Base-by-base conservation (phyloP, 2,888 invertebrate species). In the Philereme transversata region DNA sequence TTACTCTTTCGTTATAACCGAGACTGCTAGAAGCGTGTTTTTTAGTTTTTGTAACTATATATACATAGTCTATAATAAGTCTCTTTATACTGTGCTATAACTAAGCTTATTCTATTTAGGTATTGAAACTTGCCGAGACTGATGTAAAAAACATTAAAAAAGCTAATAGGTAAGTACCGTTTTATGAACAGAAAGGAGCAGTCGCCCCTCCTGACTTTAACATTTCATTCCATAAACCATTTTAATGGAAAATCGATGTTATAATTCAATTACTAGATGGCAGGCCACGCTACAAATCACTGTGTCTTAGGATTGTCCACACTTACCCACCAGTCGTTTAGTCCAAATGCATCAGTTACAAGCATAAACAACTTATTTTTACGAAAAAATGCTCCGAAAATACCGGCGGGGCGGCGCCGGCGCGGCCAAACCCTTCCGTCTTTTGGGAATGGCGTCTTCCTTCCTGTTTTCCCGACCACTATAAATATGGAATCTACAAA, bases 221-320 rank as follows among this genome's bases (percentile, higher is more conserved):
- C 88, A 87, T 87, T 90, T 86, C 87, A 87, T 84, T 86, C 89
- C 90, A 90, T 90, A 89, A 91, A 91, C 78, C 90, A 89, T 90
- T 89, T 90, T 90, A 91, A 92, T 90, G 90, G 90, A 86, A 91
- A 92, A 92, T 92, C 91, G 87, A 92, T 90, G 88, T 84, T 85
- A 90, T 91, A 90, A 91, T 91, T 89, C 88, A 90, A 90, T 91
- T 90, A 90, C 85, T 76, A 77, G 81, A 81, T 83, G 85, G 81
- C 77, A 80, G 83, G 43, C 81, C 83, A 79, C 78, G 83, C 84
- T 79, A 85, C 86, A 84, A 87, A 84, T 84, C 86, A 78, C 72
- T 73, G 73, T 74, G 78, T 77, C 51, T 55, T 53, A 59, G 59
- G 59, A 33, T 43, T 49, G 55, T 63, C 35, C 46, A 59, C 62